Conservation (phyloP, 2,888 invertebrate species). For the Oxystoma pomonae region DNA sequence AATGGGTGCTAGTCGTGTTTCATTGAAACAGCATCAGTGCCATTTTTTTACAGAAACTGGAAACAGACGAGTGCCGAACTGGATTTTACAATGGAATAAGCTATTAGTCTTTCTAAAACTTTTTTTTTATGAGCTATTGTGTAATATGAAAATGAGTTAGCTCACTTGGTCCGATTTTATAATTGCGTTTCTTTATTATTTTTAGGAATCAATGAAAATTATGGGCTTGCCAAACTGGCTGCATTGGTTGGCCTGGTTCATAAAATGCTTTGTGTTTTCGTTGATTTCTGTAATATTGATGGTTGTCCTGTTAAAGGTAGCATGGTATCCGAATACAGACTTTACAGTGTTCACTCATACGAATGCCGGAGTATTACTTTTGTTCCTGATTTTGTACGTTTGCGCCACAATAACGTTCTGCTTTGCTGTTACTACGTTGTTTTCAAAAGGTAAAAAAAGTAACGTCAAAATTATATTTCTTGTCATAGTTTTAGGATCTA, state of each 20-base stretch:
- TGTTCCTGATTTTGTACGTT: conserved; percentile 69
- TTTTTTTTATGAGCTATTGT: too few relatives aligned
- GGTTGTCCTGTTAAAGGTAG: conserved; percentile 51
- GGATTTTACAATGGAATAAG: too few relatives aligned
- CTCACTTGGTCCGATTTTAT: too few relatives aligned
- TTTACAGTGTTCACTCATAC: conserved; percentile 67
- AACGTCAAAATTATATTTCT: conserved; percentile 42
- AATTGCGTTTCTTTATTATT: too few relatives aligned
- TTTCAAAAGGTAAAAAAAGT: conserved; percentile 61
- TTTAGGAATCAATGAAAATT: conserved; percentile 79
- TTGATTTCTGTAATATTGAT: conserved; percentile 57
- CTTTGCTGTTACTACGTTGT: conserved; percentile 76
- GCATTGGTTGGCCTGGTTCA: conserved; percentile 84
- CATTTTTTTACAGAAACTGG: too few relatives aligned
- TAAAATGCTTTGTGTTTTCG: conserved; percentile 67
- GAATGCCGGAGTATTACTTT: conserved; percentile 61
- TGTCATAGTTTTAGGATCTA: too few relatives aligned
- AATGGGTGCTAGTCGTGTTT: too few relatives aligned
- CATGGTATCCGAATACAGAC: conserved; percentile 40
- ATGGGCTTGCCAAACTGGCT: conserved; percentile 83
- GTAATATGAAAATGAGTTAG: too few relatives aligned
- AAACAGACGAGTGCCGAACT: too few relatives aligned
- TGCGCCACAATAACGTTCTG: conserved; percentile 69
- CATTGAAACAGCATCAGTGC: too few relatives aligned
- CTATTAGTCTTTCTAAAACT: too few relatives aligned